Conservation (phyloP, 2,888 invertebrate genomes). For the Anoplius nigerrimus region DNA sequence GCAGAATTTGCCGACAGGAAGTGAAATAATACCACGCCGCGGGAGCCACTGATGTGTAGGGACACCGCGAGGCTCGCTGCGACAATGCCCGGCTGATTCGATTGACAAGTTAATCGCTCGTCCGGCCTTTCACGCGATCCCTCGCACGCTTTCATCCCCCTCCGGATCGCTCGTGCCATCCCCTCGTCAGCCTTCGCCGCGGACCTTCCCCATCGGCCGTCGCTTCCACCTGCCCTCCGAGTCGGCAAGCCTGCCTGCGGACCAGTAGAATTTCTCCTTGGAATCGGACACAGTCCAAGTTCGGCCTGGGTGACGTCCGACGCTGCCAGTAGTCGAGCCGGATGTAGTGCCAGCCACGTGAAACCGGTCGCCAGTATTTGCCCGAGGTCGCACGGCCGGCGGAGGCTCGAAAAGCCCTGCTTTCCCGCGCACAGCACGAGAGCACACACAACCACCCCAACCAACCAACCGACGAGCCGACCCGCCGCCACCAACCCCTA, state of each 20-base stretch:
- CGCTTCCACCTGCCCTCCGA: no score
- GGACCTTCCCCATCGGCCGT: not conserved
- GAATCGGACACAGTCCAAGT: no score
- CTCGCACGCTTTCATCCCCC: constrained; percentile 20
- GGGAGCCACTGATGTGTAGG: constrained; percentile 18
- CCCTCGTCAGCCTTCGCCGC: not conserved
- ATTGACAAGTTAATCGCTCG: constrained; percentile 46
- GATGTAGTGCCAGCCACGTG: constrained; percentile 58
- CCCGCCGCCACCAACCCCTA: constrained; percentile 70
- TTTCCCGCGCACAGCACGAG: constrained; percentile 63
- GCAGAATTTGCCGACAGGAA: not conserved
- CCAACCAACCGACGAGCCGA: constrained; percentile 64
- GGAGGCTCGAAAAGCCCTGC: constrained; percentile 52
- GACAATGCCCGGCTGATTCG: constrained; percentile 44
- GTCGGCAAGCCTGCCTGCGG: no score
- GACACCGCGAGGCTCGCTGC: constrained; percentile 14
- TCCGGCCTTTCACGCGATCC: constrained; percentile 18
- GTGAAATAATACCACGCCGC: constrained; percentile 21
- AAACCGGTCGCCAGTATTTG: constrained; percentile 59
- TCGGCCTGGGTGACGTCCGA: constrained; percentile 1
- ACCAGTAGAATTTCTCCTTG: no score
- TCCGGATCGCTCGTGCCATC: not conserved
- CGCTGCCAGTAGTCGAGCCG: constrained; percentile 44
- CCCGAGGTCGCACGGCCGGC: constrained; percentile 53
- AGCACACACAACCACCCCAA: constrained; percentile 55